Percentiles rank a stretch among this genome's conserved stretches.
phyloP scores from a whole-genome alignment of 2,888 invertebrate species.

The Temnothorax unifasciatus region DNA sequence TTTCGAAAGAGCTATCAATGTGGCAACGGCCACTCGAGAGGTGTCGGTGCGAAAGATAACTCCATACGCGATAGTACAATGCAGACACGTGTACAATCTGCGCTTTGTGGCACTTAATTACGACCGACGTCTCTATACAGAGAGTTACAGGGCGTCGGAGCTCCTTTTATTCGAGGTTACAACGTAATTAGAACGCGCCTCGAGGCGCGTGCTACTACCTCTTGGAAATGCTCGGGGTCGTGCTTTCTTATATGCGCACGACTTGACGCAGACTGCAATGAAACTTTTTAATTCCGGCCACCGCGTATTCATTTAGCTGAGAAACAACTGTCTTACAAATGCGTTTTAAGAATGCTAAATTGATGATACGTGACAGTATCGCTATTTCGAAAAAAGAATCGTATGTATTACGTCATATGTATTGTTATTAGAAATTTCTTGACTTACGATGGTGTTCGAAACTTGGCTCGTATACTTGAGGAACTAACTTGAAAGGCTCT shows the following conservation, averaged over 20 bases:
- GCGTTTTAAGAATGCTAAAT: not conserved
- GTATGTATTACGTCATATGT: too few species aligned
- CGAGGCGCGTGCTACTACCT: slow-evolving; percentile 55
- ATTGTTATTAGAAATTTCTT: not conserved
- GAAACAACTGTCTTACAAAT: not conserved
- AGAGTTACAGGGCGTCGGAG: slow-evolving; percentile 68
- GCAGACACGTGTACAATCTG: slow-evolving; percentile 43
- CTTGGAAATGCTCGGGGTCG: slow-evolving; percentile 59
- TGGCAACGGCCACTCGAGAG: not conserved
- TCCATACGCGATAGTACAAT: slow-evolving; percentile 4
- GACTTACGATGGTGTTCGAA: not conserved
- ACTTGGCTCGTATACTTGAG: not conserved
- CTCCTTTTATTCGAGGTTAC: slow-evolving; percentile 68
- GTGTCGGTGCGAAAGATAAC: not conserved
- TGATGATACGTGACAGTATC: not conserved
- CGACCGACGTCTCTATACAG: slow-evolving; percentile 62
- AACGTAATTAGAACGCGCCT: slow-evolving; percentile 79
- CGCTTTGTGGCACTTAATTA: slow-evolving; percentile 76
- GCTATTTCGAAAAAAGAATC: not conserved
- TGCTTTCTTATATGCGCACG: slow-evolving; percentile 35
- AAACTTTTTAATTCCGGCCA: slow-evolving; percentile 27
- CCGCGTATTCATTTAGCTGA: not conserved
- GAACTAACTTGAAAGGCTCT: not conserved
- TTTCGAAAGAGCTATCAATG: slow-evolving; percentile 53
- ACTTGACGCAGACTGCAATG: slow-evolving; percentile 37